These are phyloP conservation scores for Ophion obscuratus DNA, from an alignment of 2,888 invertebrate species.

Conservation along the genomic window DNA sequence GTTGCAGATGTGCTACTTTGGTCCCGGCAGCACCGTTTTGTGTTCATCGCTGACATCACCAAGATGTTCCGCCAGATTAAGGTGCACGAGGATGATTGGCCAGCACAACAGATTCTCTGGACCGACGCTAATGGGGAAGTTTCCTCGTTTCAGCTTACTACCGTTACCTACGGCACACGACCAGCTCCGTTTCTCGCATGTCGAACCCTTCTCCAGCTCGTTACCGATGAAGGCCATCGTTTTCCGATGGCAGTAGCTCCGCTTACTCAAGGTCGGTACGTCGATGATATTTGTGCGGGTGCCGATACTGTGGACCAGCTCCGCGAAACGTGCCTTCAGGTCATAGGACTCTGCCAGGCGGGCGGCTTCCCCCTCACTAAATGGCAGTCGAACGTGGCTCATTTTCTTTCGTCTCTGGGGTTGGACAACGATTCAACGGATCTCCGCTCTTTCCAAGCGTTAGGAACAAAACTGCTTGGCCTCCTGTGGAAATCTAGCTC, in stretches of 20 bases:
- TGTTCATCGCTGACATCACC: too few relatives aligned
- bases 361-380: conserved; percentile 55
- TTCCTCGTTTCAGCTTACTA: too few relatives aligned
- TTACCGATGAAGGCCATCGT: conserved; percentile 11
- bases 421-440: neutral
- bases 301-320: conserved; percentile 29
- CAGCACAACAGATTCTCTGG: too few relatives aligned
- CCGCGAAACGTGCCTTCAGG: too few relatives aligned
- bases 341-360: conserved; percentile 28
- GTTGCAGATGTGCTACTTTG: too few relatives aligned
- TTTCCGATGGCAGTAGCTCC: conserved; percentile 31
- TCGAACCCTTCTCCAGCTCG: conserved; percentile 22
- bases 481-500: neutral
- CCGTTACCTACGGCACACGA: conserved; percentile 49
- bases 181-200: conserved; percentile 58
- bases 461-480: neutral
- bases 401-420: neutral
- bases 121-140: too few relatives aligned
- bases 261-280: conserved; percentile 53
- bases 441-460: too few relatives aligned
- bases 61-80: too few relatives aligned
- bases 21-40: too few relatives aligned
- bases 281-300: conserved; percentile 63
- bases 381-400: conserved; percentile 31
- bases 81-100: too few relatives aligned